Base-by-base conservation (phyloP, 2,888 invertebrate species). In the Alentia gelatinosa region DNA sequence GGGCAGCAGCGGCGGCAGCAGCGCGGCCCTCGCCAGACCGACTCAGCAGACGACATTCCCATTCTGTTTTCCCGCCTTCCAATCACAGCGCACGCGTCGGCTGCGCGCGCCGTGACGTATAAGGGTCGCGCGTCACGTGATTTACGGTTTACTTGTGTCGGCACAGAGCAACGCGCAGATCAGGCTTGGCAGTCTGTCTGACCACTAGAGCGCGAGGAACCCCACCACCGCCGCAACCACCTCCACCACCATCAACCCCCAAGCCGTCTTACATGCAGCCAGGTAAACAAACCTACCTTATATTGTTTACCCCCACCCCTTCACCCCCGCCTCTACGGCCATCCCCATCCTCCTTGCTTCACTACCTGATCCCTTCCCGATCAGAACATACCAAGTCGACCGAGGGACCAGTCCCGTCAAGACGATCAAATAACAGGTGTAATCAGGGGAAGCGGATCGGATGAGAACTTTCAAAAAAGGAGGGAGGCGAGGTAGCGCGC, bases 91-190 rank as follows among this genome's bases (percentile, higher is more conserved):
- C n/a, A 15, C 50, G 50, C 33, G 68, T 68, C 68, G 9, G n/a
- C 68, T 68, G 68, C n/a, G 75, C 75, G 75, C 75, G 37, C 35
- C 37, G 83, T 83, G 83, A 83, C 83, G 83, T 83, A 83, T 83
- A 83, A 83, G 83, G 30, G 68, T 23, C 83, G 83, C 40, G 37
- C 83, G 83, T 40, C 83, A 83, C 83, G 83, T 83, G 83, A 83
- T 83, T 83, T 83, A 83, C 83, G 83, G 83, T 83, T 83, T 83
- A 39, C 83, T 39, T 39, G 83, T 40, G 83, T 37, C 40, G 83
- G 83, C 83, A n/a, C 39, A 19, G 83, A 83, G 83, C 39, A 30
- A 37, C 83, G 39, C 83, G 1, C 83, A 83, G 83, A 37, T 83
- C 35, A 39, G 37, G 37, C 83, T n/a, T 40, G 68, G 33, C 68